Conservation (phyloP, 2,113 vertebrate genomes). For the Orycteropus afer region DNA sequence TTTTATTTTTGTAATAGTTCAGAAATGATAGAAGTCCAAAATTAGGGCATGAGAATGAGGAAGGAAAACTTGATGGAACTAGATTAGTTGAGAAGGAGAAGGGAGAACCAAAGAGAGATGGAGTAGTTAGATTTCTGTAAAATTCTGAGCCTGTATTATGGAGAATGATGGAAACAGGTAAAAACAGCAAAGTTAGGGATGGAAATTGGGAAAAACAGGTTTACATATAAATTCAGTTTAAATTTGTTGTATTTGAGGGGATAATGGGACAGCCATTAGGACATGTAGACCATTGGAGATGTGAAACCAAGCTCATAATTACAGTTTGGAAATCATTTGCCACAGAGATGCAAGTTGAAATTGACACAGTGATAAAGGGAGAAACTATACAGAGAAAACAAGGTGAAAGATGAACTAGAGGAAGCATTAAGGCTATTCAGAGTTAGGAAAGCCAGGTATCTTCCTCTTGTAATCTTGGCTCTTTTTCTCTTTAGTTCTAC, state of each 20-base stretch:
- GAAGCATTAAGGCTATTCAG: neutral
- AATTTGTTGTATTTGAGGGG: conserved; percentile 29
- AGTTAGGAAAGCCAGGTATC: neutral
- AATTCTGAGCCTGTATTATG: conserved; percentile 17
- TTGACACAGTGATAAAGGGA: neutral
- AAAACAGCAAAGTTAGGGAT: conserved; percentile 30
- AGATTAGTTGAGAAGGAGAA: neutral
- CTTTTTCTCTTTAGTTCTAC: neutral
- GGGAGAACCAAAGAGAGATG: conserved; percentile 8
- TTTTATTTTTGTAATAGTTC: neutral
- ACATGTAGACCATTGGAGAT: conserved; percentile 32
- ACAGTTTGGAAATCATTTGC: conserved; percentile 45
- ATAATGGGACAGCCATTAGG: neutral
- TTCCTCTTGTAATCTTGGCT: neutral
- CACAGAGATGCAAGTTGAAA: conserved; percentile 44
- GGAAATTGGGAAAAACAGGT: conserved; percentile 49
- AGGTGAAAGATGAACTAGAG: conserved; percentile 37
- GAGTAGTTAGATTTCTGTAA: conserved; percentile 8
- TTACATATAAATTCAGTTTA: conserved; percentile 10
- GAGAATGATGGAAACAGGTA: conserved; percentile 11
- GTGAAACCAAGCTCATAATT: conserved; percentile 29
- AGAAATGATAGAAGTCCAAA: conserved; percentile 20
- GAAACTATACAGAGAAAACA: neutral
- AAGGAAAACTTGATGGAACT: conserved; percentile 47
- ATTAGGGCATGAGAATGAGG: neutral